Percentiles rank a stretch among this genome's conserved stretches.
Evolutionary conservation across 2,113 vertebrate species (phyloP).

Genomic region (Elachura formosa): DNA sequence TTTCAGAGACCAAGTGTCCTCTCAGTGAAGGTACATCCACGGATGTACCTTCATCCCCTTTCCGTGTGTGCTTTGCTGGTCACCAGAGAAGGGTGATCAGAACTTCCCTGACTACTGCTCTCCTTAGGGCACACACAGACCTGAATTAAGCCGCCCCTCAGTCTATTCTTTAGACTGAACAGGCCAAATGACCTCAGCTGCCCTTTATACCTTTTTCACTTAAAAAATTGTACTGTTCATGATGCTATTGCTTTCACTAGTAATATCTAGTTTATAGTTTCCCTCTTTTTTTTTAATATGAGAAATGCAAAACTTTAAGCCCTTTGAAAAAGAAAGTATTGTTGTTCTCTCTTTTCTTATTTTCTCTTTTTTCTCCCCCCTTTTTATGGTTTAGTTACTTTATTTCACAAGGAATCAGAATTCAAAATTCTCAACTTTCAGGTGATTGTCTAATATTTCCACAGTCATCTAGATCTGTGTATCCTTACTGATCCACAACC

Average conservation of each 20-base stretch:
- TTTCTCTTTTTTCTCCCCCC: not conserved
- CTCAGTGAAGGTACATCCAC: not conserved
- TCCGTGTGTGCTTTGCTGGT: rapidly evolving
- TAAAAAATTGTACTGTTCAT: not conserved
- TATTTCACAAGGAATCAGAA: not conserved
- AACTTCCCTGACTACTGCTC: rapidly evolving
- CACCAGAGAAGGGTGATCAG: not conserved
- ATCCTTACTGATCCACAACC: not conserved
- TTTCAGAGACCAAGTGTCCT: not conserved
- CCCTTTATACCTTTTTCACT: not conserved
- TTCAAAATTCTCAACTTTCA: not conserved
- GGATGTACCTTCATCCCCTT: not conserved
- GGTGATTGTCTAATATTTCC: not conserved
- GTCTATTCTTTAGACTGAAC: not conserved
- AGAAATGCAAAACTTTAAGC: not conserved
- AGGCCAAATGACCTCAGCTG: not conserved
- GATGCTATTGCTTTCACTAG: not conserved
- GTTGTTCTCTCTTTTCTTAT: not conserved
- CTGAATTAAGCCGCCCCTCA: not conserved
- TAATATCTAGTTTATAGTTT: not conserved
- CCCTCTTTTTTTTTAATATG: not conserved
- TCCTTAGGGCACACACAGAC: not conserved
- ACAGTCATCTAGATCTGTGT: not conserved
- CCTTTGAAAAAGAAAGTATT: not conserved
- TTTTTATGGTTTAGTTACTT: not conserved